Percentiles rank a stretch among this genome's conserved stretches.
Conservation (phyloP, 2,113 vertebrate genomes). For the Tachysurus vachellii region DNA sequence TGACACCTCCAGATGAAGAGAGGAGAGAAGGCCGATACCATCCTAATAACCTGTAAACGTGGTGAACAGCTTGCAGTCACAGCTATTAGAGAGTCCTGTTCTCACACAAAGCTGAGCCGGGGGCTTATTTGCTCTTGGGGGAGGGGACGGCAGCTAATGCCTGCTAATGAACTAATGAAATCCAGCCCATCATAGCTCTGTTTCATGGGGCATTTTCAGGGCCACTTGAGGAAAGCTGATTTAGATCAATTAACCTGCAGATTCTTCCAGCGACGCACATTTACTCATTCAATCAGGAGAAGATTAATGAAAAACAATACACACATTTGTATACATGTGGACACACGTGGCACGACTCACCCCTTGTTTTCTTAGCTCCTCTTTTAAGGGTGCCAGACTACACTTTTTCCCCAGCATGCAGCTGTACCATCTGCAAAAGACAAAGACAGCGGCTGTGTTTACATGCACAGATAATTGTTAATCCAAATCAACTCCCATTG, state of each 20-base stretch:
- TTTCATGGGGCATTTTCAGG: slow-evolving; percentile 17
- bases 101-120: slow-evolving; percentile 19
- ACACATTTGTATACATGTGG: background rate
- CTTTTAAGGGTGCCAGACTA: slow-evolving; percentile 92
- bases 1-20: slow-evolving; percentile 49
- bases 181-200: slow-evolving; percentile 30
- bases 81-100: slow-evolving; percentile 34
- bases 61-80: slow-evolving; percentile 38
- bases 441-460: slow-evolving; percentile 21
- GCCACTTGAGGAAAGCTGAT: slow-evolving; percentile 30
- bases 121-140: slow-evolving; percentile 23
- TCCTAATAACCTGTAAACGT: slow-evolving; percentile 52
- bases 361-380: slow-evolving; percentile 92
- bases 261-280: background rate
- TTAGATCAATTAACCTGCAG: slow-evolving; percentile 50
- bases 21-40: slow-evolving; percentile 36
- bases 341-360: slow-evolving; percentile 71
- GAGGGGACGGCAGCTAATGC: slow-evolving; percentile 52
- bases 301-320: background rate
- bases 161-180: slow-evolving; percentile 53
- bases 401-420: slow-evolving; percentile 99
- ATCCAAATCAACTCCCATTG: background rate
- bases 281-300: background rate
- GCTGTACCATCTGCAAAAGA: slow-evolving; percentile 91
- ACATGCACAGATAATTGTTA: background rate